phyloP scores from a whole-genome alignment of 2,888 invertebrate species.

The Clostera curtula region DNA sequence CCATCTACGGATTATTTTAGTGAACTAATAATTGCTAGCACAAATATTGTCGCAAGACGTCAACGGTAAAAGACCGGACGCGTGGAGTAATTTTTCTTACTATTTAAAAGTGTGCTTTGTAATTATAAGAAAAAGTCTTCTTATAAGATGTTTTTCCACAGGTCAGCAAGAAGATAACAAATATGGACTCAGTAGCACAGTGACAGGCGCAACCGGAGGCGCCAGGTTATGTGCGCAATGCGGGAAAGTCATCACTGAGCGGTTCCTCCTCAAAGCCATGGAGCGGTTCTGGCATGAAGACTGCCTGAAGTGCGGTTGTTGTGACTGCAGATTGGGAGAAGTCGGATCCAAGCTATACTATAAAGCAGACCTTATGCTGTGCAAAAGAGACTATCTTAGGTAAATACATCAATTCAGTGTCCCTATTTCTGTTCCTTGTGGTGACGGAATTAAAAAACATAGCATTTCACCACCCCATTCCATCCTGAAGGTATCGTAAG shows the following conservation, averaged over 20 bases:
- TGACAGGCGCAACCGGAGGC: slow-evolving; percentile 45
- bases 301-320: slow-evolving; percentile 93
- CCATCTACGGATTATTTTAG: too few relatives aligned
- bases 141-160: slow-evolving; percentile 25
- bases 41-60: too few relatives aligned
- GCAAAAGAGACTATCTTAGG: slow-evolving; percentile 95
- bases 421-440: neutral
- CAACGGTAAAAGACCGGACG: too few relatives aligned
- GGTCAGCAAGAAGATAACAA: slow-evolving; percentile 68
- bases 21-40: too few relatives aligned
- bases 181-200: slow-evolving; percentile 48
- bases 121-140: too few relatives aligned
- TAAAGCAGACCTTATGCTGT: slow-evolving; percentile 92
- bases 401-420: slow-evolving; percentile 31
- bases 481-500: too few relatives aligned
- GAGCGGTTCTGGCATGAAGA: slow-evolving; percentile 96
- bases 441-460: neutral
- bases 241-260: slow-evolving; percentile 88
- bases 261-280: slow-evolving; percentile 88
- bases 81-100: too few relatives aligned
- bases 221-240: slow-evolving; percentile 87
- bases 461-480: too few relatives aligned
- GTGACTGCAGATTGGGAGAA: slow-evolving; percentile 94
- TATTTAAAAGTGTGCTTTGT: too few relatives aligned
- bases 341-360: slow-evolving; percentile 93